Evolutionary conservation across 35 echinoderm and acorn worm genomes (phyloP).

Genomic region (Hemicentrotus pulcherrimus): DNA sequence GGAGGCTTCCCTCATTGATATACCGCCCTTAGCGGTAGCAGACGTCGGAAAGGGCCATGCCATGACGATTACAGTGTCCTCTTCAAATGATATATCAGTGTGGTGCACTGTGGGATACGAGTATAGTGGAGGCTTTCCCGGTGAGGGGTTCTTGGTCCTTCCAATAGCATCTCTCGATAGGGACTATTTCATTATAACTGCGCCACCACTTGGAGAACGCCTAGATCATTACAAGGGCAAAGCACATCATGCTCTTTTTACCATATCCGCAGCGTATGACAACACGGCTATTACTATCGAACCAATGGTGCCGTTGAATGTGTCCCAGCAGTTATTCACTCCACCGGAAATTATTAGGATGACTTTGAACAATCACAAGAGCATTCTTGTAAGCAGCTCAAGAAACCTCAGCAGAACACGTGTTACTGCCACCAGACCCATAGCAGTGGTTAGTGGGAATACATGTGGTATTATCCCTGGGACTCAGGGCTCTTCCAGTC

Average conservation of each 20-base stretch:
- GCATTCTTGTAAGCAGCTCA: background rate
- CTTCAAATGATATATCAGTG: background rate
- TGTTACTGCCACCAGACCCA: background rate
- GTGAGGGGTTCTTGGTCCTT: background rate
- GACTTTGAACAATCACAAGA: background rate
- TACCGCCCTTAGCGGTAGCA: background rate
- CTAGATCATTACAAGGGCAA: background rate
- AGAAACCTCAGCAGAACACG: background rate
- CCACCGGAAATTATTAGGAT: background rate
- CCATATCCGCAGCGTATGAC: background rate
- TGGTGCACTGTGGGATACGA: background rate
- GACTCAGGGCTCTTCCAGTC: background rate
- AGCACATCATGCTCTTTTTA: background rate
- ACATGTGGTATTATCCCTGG: background rate
- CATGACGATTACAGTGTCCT: background rate
- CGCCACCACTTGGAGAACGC: background rate
- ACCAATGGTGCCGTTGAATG: background rate
- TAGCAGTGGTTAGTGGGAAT: background rate
- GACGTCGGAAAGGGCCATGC: background rate
- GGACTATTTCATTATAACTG: background rate
- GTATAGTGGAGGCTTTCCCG: background rate
- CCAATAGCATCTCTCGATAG: background rate
- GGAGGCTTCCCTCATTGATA: background rate
- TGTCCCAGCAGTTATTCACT: background rate
- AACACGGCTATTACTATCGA: background rate